Evolutionary conservation across 2,797 vertebrate genomes (phyloP), one percentile per base, ranked within the genome.

Genomic region (Varecia variegata): DNA sequence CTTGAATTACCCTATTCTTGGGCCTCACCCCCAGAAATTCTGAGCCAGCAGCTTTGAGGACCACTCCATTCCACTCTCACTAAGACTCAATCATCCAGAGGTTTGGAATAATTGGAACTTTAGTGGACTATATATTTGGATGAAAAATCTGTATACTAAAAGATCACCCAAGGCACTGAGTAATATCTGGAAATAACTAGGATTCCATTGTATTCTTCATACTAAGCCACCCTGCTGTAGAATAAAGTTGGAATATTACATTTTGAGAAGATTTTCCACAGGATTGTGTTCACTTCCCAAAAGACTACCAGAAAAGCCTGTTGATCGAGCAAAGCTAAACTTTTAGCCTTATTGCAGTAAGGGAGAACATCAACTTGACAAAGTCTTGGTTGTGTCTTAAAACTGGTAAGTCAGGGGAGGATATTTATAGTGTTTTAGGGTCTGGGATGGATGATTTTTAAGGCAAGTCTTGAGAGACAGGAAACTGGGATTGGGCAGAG

Each of bases 241-340:
- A 77, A 70, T 45, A 80, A 60, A 82, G 23, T n/a, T 65, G 62
- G 25, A 60, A 71, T 30, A 38, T 15, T 91, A 5, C 30, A 60
- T 87, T 70, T 91, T 73, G 60, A n/a, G 65, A 82, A 76, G 15
- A 71, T 93, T 96, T 92, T 93, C 73, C 65, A 58, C 12, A 86
- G 12, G 43, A 79, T 35, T 27, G 1, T n/a, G 18, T 62, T 4
- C 10, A 47, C 43, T 91, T 88, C 38, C 40, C 71, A 73, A 87
- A 79, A 96, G 81, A 43, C 32, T 38, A 76, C 47, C 35, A 77
- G 90, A 58, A 93, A 92, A 80, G 45, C 3, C 3, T 65, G 14
- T 74, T 91, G n/a, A 62, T 80, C 8, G 38, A 76, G 62, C 45
- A 71, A 77, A 82, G 58, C 18, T 30, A 67, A 88, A 32, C 25